A percentile compares a stretch with the other conserved stretches of the same genome.
Conservation (phyloP, 1,140 invertebrate genomes). For the Antheraea mylitta region DNA sequence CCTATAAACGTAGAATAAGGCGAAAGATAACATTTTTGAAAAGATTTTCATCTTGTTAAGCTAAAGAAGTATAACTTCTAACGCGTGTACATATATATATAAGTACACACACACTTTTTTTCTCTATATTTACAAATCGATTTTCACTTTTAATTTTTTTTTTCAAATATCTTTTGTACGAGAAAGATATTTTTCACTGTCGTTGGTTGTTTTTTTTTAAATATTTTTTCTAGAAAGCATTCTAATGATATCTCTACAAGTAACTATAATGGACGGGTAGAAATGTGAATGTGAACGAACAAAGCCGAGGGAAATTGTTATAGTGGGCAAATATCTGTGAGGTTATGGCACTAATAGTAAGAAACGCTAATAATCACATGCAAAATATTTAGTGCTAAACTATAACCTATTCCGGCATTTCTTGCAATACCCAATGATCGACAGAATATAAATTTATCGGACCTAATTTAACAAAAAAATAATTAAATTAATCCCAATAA, state of each 20-base stretch:
- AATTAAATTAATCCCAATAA: too few relatives aligned
- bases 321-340: slow-evolving; percentile 23
- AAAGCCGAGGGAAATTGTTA: slow-evolving; percentile 25
- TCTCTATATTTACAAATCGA: slow-evolving; percentile 40
- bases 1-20: too few relatives aligned
- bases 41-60: too few relatives aligned
- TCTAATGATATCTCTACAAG: slow-evolving; percentile 22
- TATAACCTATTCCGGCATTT: not conserved
- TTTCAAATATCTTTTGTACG: slow-evolving; percentile 34
- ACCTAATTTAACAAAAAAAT: too few relatives aligned
- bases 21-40: too few relatives aligned
- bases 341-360: slow-evolving; percentile 40
- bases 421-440: not conserved
- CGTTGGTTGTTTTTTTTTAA: slow-evolving; percentile 20
- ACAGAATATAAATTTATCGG: not conserved
- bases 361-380: slow-evolving; percentile 26
- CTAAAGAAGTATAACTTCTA: too few relatives aligned
- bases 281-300: slow-evolving; percentile 27
- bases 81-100: too few relatives aligned
- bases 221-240: slow-evolving; percentile 23
- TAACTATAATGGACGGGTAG: slow-evolving; percentile 59
- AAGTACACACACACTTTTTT: too few relatives aligned
- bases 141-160: slow-evolving; percentile 39
- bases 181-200: too few relatives aligned
- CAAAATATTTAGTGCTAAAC: not conserved